Percentiles rank a stretch among this genome's conserved stretches.
phyloP scores from a whole-genome alignment of 53 echinoderm and acorn worm species.

The Mesocentrotus franciscanus region DNA sequence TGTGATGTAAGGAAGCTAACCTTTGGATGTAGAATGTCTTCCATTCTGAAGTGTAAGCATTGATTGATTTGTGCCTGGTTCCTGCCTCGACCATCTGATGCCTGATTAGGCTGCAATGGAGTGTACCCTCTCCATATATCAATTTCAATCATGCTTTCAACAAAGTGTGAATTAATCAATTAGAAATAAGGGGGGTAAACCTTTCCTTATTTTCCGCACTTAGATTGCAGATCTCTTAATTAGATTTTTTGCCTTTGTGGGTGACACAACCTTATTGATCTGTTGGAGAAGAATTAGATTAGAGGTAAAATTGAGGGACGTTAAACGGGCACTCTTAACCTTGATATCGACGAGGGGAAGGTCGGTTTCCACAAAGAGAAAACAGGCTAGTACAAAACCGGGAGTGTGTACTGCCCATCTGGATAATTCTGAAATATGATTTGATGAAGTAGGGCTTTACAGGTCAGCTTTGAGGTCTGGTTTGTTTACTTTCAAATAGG shows the following conservation, averaged over 20 bases:
- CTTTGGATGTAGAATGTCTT: slow-evolving; percentile 22
- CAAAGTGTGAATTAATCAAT: slow-evolving; percentile 63
- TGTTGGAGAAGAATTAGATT: background rate
- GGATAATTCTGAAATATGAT: background rate
- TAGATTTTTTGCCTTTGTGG: slow-evolving; percentile 31
- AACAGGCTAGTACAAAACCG: too few species aligned
- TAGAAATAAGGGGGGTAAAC: slow-evolving; percentile 38
- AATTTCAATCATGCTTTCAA: slow-evolving; percentile 57
- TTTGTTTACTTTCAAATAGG: background rate
- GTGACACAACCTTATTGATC: slow-evolving; percentile 16
- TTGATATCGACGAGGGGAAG: slow-evolving; percentile 27
- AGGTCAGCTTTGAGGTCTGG: background rate
- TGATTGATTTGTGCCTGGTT: slow-evolving; percentile 52
- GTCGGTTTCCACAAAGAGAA: background rate
- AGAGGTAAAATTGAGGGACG: slow-evolving; percentile 17
- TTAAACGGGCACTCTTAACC: background rate
- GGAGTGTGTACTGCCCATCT: background rate
- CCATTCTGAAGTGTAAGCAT: background rate
- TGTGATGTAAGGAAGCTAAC: slow-evolving; percentile 1
- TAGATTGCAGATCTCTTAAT: slow-evolving; percentile 48
- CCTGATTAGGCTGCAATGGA: slow-evolving; percentile 50
- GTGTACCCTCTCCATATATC: slow-evolving; percentile 47
- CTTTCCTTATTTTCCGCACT: slow-evolving; percentile 9
- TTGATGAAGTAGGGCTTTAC: background rate
- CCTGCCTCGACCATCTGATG: slow-evolving; percentile 35